These are phyloP conservation scores for Unio pictorum DNA, from an alignment of 2,888 invertebrate species.

Conservation along the genomic window DNA sequence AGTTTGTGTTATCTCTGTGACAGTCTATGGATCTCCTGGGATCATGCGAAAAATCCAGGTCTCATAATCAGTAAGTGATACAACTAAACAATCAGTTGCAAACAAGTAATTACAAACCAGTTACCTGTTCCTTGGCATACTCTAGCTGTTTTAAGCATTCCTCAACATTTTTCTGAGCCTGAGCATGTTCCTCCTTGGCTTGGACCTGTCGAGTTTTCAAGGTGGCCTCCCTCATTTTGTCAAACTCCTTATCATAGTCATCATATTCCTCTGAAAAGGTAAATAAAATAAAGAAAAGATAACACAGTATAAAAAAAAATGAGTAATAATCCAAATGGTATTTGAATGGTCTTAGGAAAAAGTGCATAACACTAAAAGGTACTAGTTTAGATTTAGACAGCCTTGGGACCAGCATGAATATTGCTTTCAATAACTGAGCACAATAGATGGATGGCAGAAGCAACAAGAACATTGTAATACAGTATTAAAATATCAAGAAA, in stretches of 20 bases:
- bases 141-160: slow-evolving; percentile 63
- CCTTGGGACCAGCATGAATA: too few species aligned
- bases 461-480: too few species aligned
- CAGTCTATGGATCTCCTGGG: neutral
- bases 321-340: too few species aligned
- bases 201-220: slow-evolving; percentile 67
- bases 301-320: neutral
- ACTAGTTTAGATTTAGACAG: too few species aligned
- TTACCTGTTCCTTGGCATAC: slow-evolving; percentile 65
- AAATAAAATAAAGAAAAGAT: neutral
- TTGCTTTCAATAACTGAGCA: too few species aligned
- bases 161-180: slow-evolving; percentile 59
- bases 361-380: too few species aligned
- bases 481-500: too few species aligned
- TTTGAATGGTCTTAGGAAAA: too few species aligned
- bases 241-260: slow-evolving; percentile 71
- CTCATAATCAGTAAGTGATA: neutral
- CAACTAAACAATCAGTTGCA: too few species aligned
- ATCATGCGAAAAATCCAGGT: neutral
- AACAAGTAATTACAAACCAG: neutral
- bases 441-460: too few species aligned
- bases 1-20: too few species aligned
- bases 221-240: slow-evolving; percentile 69
- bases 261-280: slow-evolving; percentile 66
- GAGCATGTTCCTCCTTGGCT: slow-evolving; percentile 65